Evolutionary conservation across 2,888 invertebrate species (phyloP).

Genomic region (Spicauda simplicius): DNA sequence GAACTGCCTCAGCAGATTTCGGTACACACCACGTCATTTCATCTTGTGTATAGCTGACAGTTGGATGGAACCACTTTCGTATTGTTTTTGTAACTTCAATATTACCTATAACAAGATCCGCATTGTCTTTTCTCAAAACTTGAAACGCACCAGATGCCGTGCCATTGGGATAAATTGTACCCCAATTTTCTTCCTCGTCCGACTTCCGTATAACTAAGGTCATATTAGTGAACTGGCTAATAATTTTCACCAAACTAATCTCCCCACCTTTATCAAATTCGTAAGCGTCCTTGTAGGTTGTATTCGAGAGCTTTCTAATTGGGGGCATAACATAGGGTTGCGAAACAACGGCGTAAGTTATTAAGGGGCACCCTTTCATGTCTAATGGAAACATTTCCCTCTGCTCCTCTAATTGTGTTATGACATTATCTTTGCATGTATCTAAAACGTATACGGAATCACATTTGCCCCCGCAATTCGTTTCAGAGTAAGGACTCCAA

Average conservation of each 20-base stretch:
- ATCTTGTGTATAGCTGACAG: constrained; percentile 77
- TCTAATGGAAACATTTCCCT: constrained; percentile 70
- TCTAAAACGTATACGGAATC: constrained; percentile 71
- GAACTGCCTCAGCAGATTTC: constrained; percentile 69
- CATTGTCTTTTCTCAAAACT: constrained; percentile 62
- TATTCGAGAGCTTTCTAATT: constrained; percentile 53
- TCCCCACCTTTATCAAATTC: constrained; percentile 73
- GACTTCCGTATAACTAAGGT: constrained; percentile 69
- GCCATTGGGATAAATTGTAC: constrained; percentile 64
- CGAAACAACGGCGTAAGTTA: constrained; percentile 71
- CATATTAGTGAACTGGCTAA: constrained; percentile 77
- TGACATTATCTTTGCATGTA: constrained; percentile 61
- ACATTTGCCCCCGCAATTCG: constrained; percentile 74
- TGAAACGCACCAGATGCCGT: constrained; percentile 69
- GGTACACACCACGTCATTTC: constrained; percentile 81
- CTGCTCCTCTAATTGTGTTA: constrained; percentile 59
- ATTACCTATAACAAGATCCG: constrained; percentile 75
- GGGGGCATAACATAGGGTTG: constrained; percentile 81
- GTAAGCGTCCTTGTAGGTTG: constrained; percentile 63
- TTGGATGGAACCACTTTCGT: constrained; percentile 76
- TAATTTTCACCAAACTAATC: constrained; percentile 76
- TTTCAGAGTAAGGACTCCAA: constrained; percentile 74
- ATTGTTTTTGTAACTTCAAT: constrained; percentile 75
- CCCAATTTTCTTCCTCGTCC: constrained; percentile 71
- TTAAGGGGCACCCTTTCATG: constrained; percentile 73